Evolutionary conservation across 1,140 invertebrate species (phyloP).

Genomic region (Anoplolepis gracilipes): DNA sequence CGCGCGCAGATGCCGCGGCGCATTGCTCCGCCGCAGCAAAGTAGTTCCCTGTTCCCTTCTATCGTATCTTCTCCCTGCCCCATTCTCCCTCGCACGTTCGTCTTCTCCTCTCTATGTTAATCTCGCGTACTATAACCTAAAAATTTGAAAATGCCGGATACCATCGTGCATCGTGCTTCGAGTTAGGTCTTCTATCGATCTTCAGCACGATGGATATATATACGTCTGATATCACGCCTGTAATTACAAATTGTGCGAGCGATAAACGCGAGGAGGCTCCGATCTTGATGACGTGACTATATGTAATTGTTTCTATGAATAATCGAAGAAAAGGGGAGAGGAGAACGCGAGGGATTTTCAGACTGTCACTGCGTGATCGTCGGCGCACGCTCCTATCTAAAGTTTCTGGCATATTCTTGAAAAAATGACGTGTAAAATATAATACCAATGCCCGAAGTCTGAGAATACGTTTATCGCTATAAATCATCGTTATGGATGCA

Average conservation of each 20-base stretch:
- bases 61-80: not conserved
- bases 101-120: not conserved
- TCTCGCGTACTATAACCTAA: conserved; percentile 46
- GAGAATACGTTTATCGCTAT: conserved; percentile 49
- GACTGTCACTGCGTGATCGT: too few species aligned
- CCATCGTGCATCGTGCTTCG: not conserved
- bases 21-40: conserved; percentile 54
- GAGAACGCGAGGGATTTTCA: not conserved
- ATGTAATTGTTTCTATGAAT: conserved; percentile 45
- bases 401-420: not conserved
- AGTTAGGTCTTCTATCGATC: not conserved
- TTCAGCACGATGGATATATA: not conserved
- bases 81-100: too few species aligned
- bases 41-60: conserved; percentile 57
- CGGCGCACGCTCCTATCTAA: not conserved
- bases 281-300: conserved; percentile 23
- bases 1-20: conserved; percentile 61
- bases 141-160: conserved; percentile 42
- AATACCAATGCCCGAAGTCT: not conserved
- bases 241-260: conserved; percentile 36
- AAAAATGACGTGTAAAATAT: conserved; percentile 3
- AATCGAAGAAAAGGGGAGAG: conserved; percentile 33
- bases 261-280: conserved; percentile 1
- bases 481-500: conserved; percentile 41
- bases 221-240: not conserved